Base-by-base conservation (phyloP, 2,113 vertebrate genomes). In the Ailurus styani region DNA sequence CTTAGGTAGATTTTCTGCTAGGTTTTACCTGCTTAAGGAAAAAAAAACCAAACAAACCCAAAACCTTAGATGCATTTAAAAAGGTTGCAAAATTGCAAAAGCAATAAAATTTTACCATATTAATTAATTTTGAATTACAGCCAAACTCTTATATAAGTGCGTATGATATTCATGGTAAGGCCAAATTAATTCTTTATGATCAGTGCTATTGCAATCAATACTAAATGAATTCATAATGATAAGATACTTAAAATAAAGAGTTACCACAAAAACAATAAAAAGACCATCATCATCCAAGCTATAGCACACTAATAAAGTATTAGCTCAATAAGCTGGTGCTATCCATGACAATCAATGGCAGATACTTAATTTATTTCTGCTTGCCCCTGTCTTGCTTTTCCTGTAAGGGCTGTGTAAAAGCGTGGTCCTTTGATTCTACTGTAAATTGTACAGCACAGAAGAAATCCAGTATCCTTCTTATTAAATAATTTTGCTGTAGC, bases 171-270 rank as follows among this genome's bases (percentile, higher is more conserved):
- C 95, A 95, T 97, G 81, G 95, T 97, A 98, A 98, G 98, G 95
- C 93, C 98, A 98, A 98, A 99, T 99, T 98, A 99, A 99, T 99
- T 99, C 98, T 99, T 99, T 99, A 99, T 98, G 98, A 98, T 98
- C 98, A 98, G 96, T 98, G 84, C 94, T 91, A 57, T 98, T 98
- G 97, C 96, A 98, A 98, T 99, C 98, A 78, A 99, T 99, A 98
- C 97, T 98, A 98, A 99, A 99, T 99, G 90, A 99, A 99, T 99
- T 99, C 97, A 98, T 98, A 99, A 99, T 98, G 98, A 98, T 98
- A 98, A 98, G 98, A 98, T 98, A 98, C 96, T 98, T 99, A 98
- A 99, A 99, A 99, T 98, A 98, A 98, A 98, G 81, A 96, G 97
- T 98, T 98, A 97, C 98, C 98, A 98, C 98, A 98, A 97, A 97